Conservation (phyloP, 2,113 vertebrate species). For the Melanostigma gelatinosum region DNA sequence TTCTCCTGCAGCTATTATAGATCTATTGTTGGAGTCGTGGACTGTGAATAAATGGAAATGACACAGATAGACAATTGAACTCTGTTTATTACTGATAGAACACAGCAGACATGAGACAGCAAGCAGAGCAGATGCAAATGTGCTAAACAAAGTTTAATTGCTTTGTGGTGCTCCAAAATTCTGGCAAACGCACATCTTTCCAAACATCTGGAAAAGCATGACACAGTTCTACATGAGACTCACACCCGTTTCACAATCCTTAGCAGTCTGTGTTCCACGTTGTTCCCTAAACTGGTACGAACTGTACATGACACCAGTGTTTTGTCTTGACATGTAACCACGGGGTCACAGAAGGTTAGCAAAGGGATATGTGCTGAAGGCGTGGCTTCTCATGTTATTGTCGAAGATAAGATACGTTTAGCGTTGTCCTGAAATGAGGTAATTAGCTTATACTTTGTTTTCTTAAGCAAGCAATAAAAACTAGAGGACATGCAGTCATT, state of each 20-base stretch:
- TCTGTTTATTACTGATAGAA: slow-evolving; percentile 48
- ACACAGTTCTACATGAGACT: neutral
- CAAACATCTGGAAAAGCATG: neutral
- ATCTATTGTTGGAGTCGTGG: slow-evolving; percentile 43
- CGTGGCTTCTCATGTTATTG: neutral
- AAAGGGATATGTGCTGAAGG: neutral
- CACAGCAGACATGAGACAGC: slow-evolving; percentile 34
- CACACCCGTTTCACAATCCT: neutral
- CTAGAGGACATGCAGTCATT: neutral
- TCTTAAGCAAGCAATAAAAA: neutral
- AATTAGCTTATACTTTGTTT: neutral
- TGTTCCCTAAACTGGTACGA: neutral
- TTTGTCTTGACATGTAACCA: neutral
- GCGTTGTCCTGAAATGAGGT: slow-evolving; percentile 4
- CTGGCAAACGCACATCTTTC: neutral
- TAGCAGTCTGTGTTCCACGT: neutral
- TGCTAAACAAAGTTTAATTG: slow-evolving; percentile 23
- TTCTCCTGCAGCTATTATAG: slow-evolving; percentile 58
- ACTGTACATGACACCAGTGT: neutral
- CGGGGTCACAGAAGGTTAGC: neutral
- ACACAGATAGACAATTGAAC: slow-evolving; percentile 58
- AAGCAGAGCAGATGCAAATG: slow-evolving; percentile 35
- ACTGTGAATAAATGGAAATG: slow-evolving; percentile 60
- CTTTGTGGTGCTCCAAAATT: neutral
- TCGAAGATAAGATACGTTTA: neutral